Conservation (phyloP, 2,113 vertebrate genomes). For the Scophthalmus maximus region DNA sequence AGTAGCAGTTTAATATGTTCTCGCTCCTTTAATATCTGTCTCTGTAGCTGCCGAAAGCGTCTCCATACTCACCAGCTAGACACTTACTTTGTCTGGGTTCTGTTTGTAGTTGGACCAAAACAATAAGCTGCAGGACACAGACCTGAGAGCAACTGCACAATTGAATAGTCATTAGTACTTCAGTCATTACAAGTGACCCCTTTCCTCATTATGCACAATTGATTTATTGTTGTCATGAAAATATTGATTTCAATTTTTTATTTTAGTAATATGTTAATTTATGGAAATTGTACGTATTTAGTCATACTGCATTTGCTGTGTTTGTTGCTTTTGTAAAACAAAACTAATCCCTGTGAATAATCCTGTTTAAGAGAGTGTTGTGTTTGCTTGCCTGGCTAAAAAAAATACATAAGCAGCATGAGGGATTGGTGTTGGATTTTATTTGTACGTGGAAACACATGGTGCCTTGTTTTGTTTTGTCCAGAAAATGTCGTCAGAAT, state of each 20-base stretch:
- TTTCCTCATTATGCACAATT: neutral
- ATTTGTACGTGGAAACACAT: no score
- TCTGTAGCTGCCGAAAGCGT: no score
- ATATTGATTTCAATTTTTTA: neutral
- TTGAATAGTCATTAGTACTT: no score
- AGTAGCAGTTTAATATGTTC: no score
- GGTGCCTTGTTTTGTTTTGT: neutral
- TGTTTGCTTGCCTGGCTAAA: constrained; percentile 24
- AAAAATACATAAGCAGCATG: constrained; percentile 37
- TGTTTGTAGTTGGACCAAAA: no score
- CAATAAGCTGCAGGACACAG: no score
- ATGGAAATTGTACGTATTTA: constrained; percentile 21
- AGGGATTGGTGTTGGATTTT: constrained; percentile 5
- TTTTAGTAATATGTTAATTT: constrained; percentile 17
- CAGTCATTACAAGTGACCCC: no score
- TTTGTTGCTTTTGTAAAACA: constrained; percentile 31
- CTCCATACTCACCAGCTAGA: no score
- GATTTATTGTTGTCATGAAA: neutral
- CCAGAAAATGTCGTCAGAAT: neutral
- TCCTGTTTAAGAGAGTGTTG: constrained; percentile 54
- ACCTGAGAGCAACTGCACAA: no score
- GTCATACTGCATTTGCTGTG: constrained; percentile 35
- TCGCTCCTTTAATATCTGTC: no score
- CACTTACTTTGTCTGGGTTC: no score
- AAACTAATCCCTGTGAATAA: constrained; percentile 62